Base-by-base conservation (phyloP, 2,888 invertebrate species). In the Caenorhabditis auriculariae region DNA sequence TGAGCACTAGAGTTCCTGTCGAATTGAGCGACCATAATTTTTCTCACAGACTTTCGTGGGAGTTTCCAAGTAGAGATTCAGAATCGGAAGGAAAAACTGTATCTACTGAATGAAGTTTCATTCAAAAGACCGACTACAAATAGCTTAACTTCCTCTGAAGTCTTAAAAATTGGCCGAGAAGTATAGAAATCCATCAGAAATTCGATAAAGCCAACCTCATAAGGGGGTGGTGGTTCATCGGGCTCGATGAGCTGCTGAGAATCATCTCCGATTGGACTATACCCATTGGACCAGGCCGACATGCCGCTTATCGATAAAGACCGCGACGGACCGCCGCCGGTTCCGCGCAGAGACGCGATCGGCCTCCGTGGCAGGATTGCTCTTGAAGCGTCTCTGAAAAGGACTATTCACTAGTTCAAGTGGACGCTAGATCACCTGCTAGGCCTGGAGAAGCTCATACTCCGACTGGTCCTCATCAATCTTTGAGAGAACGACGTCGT, bases 201-300 rank as follows among this genome's bases (percentile, higher is more conserved):
- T n/a, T n/a, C 12, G 12, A 35, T 35, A 12, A 12, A 9, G 12
- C n/a, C 6, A 32, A 75, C 78, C 60, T 78, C 78, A 56, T 78
- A 78, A 0, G 77, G 61, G 2, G 78, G 78, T 6, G 78, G 78
- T 3, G 78, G 75, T 44, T 76, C 75, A 53, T 75, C 67, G n/a
- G 60, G 54, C n/a, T 61, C 60, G 9, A 59, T 54, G 5, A 56
- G 39, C 17, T 56, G 27, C 9, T 62, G 58, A 24, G 52, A 52
- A 4, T 54, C 61, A 1, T 37, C 17, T 17, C 54, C 54, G 43
- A 66, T 60, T 21, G 54, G 47, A 21, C 56, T 35, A 44, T 61
- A 69, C 12, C 62, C 66, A 48, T 65, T 65, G 2, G 64, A 57
- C 66, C 66, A 69, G 0, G 57, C 64, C 0, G 60, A 53, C 1